Conservation (phyloP, 2,113 vertebrate species). For the Limnothrissa miodon region DNA sequence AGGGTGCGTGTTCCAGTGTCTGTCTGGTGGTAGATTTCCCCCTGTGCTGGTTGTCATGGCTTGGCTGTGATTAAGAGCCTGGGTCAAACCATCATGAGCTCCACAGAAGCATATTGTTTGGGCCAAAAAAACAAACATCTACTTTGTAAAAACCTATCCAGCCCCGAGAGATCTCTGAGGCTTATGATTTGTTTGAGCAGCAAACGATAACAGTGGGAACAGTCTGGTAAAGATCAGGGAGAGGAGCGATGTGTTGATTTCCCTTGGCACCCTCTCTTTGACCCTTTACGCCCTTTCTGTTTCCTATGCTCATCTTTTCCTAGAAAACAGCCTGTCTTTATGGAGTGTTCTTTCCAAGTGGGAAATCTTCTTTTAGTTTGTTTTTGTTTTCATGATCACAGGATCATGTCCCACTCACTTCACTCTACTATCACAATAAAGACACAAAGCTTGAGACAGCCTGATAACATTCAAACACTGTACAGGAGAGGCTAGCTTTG, state of each 20-base stretch:
- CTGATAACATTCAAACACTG: too few species aligned
- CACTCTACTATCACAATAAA: too few species aligned
- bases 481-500: too few species aligned
- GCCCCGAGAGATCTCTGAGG: too few species aligned
- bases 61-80: too few species aligned
- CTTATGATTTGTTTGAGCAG: too few species aligned
- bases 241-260: background rate
- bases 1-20: background rate
- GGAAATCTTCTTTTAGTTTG: background rate
- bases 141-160: too few species aligned
- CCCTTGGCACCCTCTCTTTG: background rate
- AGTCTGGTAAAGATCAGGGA: background rate
- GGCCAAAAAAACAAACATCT: too few species aligned
- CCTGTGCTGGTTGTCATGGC: background rate
- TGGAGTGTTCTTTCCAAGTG: background rate
- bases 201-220: background rate
- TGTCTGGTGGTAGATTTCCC: background rate
- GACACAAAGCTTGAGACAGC: too few species aligned
- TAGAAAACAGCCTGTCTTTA: background rate
- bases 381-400: background rate
- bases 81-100: too few species aligned
- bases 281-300: background rate
- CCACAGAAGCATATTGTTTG: too few species aligned
- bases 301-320: background rate
- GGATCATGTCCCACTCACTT: background rate